Evolutionary conservation across 2,797 vertebrate genomes (phyloP).

Genomic region (Cephalopachus bancanus): DNA sequence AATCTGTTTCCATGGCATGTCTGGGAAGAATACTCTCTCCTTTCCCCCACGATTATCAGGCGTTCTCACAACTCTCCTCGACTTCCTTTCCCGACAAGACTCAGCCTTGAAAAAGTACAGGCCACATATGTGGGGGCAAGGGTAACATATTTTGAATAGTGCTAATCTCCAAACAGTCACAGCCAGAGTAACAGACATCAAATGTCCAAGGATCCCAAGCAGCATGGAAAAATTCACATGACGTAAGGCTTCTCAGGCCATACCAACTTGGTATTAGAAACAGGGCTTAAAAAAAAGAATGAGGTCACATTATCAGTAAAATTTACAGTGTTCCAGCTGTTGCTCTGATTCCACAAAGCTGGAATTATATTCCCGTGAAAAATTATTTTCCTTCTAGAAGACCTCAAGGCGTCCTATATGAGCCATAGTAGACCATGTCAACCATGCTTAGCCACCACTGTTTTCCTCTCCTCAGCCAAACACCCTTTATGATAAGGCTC

Average conservation of each 20-base stretch:
- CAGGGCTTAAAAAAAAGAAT: not conserved
- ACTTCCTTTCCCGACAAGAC: not conserved
- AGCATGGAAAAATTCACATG: not conserved
- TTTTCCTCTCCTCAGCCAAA: not conserved
- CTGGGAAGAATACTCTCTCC: not conserved
- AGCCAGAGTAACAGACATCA: not conserved
- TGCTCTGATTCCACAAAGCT: not conserved
- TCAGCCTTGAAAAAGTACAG: not conserved
- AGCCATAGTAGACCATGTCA: not conserved
- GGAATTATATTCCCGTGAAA: not conserved
- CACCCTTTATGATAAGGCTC: not conserved
- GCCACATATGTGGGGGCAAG: not conserved
- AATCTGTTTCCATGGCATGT: not conserved
- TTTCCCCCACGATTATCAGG: not conserved
- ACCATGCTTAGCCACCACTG: fast-evolving
- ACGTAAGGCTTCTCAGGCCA: not conserved
- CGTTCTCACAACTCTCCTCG: not conserved
- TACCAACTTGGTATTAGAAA: not conserved
- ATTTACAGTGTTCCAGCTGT: no score
- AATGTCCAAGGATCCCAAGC: fast-evolving
- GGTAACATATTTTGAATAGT: not conserved
- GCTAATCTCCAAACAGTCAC: not conserved
- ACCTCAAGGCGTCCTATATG: not conserved
- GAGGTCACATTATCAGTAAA: not conserved
- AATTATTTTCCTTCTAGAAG: not conserved